Conservation (phyloP, 2,888 invertebrate species). For the Drosophila acutilabella region DNA sequence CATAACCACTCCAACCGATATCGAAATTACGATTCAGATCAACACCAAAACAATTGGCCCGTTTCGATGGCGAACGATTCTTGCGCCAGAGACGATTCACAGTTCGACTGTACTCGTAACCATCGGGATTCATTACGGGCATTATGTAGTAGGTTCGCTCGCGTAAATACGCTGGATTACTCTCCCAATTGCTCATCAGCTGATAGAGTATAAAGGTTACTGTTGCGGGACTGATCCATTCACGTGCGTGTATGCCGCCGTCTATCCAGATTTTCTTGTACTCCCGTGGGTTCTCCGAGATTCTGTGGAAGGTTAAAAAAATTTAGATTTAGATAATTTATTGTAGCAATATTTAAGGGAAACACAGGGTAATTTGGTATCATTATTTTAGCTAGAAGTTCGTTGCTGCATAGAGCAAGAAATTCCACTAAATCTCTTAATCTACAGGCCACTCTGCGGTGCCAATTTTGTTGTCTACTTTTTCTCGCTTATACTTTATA, state of each 20-base stretch:
- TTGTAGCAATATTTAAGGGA: no score
- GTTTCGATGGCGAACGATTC: constrained; percentile 87
- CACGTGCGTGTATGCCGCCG: constrained; percentile 94
- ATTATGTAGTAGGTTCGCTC: constrained; percentile 93
- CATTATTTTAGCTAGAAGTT: no score
- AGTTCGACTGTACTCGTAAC: constrained; percentile 93
- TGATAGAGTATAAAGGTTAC: constrained; percentile 91
- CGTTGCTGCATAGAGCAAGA: no score
- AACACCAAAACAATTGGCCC: constrained; percentile 88
- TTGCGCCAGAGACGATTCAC: constrained; percentile 93
- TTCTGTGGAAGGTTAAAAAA: constrained; percentile 83
- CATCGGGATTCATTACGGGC: constrained; percentile 93
- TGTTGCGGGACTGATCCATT: constrained; percentile 94
- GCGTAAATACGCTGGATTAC: constrained; percentile 88
- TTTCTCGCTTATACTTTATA: neutral
- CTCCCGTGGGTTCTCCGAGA: constrained; percentile 88
- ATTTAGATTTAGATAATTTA: no score
- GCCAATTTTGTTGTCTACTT: no score
- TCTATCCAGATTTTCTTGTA: constrained; percentile 91
- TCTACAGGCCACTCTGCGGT: no score
- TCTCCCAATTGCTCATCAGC: constrained; percentile 88
- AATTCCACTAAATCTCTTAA: no score
- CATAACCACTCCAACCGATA: constrained; percentile 93
- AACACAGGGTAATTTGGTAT: no score
- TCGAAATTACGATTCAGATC: constrained; percentile 95